Evolutionary conservation across 2,797 vertebrate species (phyloP).

Genomic region (Poeciliopsis infans): DNA sequence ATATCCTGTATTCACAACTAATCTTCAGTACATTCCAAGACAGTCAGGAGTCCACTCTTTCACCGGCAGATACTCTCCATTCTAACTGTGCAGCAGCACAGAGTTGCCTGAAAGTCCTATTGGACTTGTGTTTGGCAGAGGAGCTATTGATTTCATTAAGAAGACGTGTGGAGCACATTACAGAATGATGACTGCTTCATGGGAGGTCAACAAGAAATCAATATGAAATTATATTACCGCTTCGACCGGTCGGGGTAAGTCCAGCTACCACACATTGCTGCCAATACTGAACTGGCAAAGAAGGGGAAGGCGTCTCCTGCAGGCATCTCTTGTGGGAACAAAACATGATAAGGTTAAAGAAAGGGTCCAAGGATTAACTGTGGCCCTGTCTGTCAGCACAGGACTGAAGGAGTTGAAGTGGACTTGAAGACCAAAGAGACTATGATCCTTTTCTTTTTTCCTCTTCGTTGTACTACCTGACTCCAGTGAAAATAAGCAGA

Average conservation of each 20-base stretch:
- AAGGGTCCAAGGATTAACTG: conserved; percentile 40
- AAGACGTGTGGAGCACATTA: conserved; percentile 83
- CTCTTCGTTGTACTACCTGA: neutral
- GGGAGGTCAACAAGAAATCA: conserved; percentile 88
- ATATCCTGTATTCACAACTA: conserved; percentile 5
- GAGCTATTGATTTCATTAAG: conserved; percentile 86
- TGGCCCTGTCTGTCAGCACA: conserved; percentile 45
- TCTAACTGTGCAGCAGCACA: conserved; percentile 61
- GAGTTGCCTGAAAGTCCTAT: conserved; percentile 72
- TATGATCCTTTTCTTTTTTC: conserved; percentile 16
- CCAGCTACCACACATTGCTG: conserved; percentile 56
- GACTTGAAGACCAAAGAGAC: conserved; percentile 32
- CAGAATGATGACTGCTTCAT: conserved; percentile 86
- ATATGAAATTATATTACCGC: conserved; percentile 85
- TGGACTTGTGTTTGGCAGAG: conserved; percentile 71
- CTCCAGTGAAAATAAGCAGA: neutral
- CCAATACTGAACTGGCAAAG: conserved; percentile 51
- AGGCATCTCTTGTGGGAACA: conserved; percentile 49
- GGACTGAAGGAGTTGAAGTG: conserved; percentile 26
- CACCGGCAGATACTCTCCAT: conserved; percentile 50
- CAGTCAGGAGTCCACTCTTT: conserved; percentile 44
- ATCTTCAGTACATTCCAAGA: conserved; percentile 43
- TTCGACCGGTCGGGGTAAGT: conserved; percentile 66
- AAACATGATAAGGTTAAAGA: conserved; percentile 40
- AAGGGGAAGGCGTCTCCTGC: conserved; percentile 51